Base-by-base conservation (phyloP, 1,140 invertebrate species). In the Drusus annulatus region DNA sequence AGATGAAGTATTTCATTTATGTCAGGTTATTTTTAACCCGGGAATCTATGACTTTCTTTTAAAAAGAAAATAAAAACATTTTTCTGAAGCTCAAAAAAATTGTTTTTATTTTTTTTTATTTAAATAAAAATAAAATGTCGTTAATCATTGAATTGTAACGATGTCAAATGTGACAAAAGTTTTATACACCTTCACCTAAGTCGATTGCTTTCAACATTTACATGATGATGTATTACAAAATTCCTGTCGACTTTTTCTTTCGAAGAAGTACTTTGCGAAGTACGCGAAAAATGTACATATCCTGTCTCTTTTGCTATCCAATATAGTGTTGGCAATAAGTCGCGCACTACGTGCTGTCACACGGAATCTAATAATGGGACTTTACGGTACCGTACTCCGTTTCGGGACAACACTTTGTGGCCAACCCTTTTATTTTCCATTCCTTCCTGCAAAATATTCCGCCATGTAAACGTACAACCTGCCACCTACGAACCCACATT, bases 321-420 rank as follows among this genome's bases (percentile, higher is more conserved):
- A 65, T 65, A 65, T 65, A 65, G 62, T 65, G 62, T n/a, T 31
- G 3, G 62, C 62, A 65, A 65, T 65, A 65, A 65, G 62, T 65
- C 62, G 25, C 28, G n/a, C n/a, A n/a, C 16, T 65, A 65, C 62
- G 62, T 65, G 62, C 31, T 28, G 62, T 65, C 25, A 31, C 56
- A 28, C 21, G 16, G 25, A 25, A 31, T 63, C 60, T 63, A 63
- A 63, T 63, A 63, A 63, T 25, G 60, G 60, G 16, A 25, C 19
- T 19, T 63, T 28, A 13, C 60, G 13, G 10, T 25, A 63, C 60
- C 60, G 19, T 63, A 23, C 60, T 63, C 60, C 19, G 13, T 63
- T 25, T 25, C 23, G 4, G 8, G 60, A 63, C 60, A 63, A 63
- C 60, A 63, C 23, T 63, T 63, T 62, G 58, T 19, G 58, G 21